These are phyloP conservation scores for Pollenia labialis DNA, from an alignment of 2,888 invertebrate species.

Conservation along the genomic window DNA sequence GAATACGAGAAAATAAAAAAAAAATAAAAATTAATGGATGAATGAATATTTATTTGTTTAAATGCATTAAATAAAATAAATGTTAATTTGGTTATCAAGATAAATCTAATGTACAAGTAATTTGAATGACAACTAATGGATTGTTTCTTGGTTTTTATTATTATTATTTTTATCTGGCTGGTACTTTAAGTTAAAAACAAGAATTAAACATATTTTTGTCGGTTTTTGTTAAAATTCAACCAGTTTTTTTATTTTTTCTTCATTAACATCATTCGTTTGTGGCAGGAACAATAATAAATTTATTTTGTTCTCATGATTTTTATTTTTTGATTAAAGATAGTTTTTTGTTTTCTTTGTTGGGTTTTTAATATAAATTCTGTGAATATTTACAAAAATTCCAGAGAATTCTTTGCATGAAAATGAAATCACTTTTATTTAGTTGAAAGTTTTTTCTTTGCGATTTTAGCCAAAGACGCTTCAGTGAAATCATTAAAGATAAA, in stretches of 20 bases:
- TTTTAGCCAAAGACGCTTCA: slow-evolving; percentile 33
- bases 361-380: slow-evolving; percentile 17
- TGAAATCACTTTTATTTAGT: slow-evolving; percentile 46
- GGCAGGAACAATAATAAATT: slow-evolving; percentile 27
- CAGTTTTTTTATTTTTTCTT: slow-evolving; percentile 40
- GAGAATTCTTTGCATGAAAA: slow-evolving; percentile 37
- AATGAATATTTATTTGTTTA: slow-evolving; percentile 24
- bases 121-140: slow-evolving; percentile 61
- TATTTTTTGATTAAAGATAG: slow-evolving; percentile 46
- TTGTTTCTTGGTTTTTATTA: background rate
- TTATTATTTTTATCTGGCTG: background rate
- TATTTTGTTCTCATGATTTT: slow-evolving; percentile 49
- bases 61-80: slow-evolving; percentile 41
- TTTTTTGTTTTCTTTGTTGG: background rate
- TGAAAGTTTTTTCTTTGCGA: background rate
- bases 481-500: slow-evolving; percentile 58
- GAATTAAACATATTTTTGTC: background rate
- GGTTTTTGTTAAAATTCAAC: slow-evolving; percentile 21
- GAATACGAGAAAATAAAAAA: background rate
- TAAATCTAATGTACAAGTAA: slow-evolving; percentile 41
- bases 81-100: slow-evolving; percentile 41
- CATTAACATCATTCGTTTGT: slow-evolving; percentile 13
- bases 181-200: background rate
- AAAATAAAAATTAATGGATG: background rate
- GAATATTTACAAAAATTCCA: slow-evolving; percentile 53